Conservation (phyloP, 2,113 vertebrate genomes). For the Colossoma macropomum region DNA sequence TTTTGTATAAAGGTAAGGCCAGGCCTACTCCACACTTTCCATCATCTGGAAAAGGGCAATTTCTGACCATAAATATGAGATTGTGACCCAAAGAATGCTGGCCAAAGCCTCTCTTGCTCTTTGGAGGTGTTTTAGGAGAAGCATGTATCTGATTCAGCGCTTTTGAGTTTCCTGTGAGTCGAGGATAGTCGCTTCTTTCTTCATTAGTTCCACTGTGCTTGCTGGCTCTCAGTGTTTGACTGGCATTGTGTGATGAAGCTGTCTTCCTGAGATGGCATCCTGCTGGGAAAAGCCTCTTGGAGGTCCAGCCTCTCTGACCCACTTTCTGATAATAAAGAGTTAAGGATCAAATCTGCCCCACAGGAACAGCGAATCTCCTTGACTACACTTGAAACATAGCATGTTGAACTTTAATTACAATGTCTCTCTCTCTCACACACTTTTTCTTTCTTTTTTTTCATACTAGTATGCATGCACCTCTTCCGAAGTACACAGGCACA, state of each 20-base stretch:
- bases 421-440: background rate
- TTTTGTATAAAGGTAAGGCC: conserved; percentile 94
- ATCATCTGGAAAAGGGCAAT: conserved; percentile 6
- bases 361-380: background rate
- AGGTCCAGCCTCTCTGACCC: background rate
- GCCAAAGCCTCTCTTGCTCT: background rate
- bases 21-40: background rate
- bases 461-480: background rate
- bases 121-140: conserved; percentile 4
- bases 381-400: background rate
- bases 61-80: conserved; percentile 9
- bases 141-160: background rate
- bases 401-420: background rate
- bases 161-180: background rate
- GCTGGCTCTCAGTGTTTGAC: no score
- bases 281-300: background rate
- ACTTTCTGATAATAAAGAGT: background rate
- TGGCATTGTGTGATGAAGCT: no score
- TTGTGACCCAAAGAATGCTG: background rate
- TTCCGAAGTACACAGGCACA: background rate
- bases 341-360: background rate
- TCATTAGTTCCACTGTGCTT: no score
- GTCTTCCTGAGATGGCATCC: background rate
- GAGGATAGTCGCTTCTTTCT: background rate
- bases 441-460: background rate